Percentiles rank a stretch among this genome's conserved stretches.
Conservation (phyloP, 2,797 vertebrate genomes). For the Scyliorhinus canicula region DNA sequence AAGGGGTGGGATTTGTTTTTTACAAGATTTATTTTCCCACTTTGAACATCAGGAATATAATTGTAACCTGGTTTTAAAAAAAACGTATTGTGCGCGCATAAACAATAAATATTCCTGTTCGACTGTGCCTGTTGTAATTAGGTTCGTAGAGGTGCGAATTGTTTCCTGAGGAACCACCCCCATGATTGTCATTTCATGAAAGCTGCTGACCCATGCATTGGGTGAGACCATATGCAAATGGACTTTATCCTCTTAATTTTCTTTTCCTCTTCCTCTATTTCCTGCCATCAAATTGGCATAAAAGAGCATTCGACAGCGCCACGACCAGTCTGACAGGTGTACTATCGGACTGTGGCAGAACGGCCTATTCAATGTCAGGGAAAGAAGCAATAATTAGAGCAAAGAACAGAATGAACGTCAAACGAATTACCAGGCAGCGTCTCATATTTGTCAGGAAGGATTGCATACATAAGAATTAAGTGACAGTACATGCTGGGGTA, state of each 20-base stretch:
- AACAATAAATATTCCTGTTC: not conserved
- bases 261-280: conserved; percentile 53
- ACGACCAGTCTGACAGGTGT: conserved; percentile 63
- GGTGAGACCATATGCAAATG: conserved; percentile 67
- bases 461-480: conserved; percentile 70
- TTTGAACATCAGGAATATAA: not conserved
- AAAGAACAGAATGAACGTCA: conserved; percentile 65
- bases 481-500: conserved; percentile 67
- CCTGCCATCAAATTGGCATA: conserved; percentile 69
- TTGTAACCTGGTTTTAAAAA: not conserved
- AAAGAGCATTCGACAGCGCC: conserved; percentile 64
- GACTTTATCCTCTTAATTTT: conserved; percentile 41
- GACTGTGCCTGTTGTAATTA: not conserved
- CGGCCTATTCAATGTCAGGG: conserved; percentile 50
- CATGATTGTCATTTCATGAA: conserved; percentile 57
- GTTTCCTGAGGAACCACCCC: conserved; percentile 63
- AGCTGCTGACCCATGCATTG: conserved; percentile 72
- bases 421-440: conserved; percentile 64
- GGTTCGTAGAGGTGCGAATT: not conserved
- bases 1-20: not conserved
- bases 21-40: not conserved
- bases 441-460: conserved; percentile 72
- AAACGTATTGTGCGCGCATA: not conserved
- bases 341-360: conserved; percentile 52
- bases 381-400: conserved; percentile 63